Evolutionary conservation across 2,113 vertebrate species (phyloP).

Genomic region (Eurypyga helias): DNA sequence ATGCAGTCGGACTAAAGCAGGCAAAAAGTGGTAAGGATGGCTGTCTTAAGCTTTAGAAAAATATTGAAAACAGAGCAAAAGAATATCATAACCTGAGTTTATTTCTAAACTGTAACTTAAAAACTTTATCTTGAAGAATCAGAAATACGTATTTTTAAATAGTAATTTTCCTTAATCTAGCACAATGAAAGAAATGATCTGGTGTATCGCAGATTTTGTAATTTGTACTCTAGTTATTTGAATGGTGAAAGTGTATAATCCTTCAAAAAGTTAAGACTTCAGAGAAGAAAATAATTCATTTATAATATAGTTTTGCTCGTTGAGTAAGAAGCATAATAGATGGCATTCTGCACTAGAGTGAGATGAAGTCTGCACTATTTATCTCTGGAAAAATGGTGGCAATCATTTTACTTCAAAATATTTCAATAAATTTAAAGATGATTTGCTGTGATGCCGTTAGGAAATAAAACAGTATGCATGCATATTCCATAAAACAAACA

Average conservation of each 20-base stretch:
- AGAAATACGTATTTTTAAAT: background rate
- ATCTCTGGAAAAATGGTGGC: background rate
- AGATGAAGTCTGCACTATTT: background rate
- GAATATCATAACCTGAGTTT: background rate
- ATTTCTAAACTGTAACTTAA: background rate
- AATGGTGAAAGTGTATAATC: background rate
- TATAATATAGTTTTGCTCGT: background rate
- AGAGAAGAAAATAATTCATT: constrained; percentile 32
- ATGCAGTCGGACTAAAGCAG: background rate
- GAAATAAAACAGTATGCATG: constrained; percentile 25
- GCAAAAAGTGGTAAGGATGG: background rate
- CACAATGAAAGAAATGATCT: background rate
- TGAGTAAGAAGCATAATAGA: background rate
- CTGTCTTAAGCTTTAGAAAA: constrained; percentile 1
- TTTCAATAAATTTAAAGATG: background rate
- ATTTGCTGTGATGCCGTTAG: constrained; percentile 1
- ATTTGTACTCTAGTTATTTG: background rate
- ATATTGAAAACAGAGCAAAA: background rate
- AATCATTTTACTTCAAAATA: constrained; percentile 17
- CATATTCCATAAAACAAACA: constrained; percentile 3
- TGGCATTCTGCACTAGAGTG: too few relatives aligned
- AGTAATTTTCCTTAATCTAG: background rate
- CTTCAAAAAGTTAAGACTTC: constrained; percentile 2
- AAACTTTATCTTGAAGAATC: background rate
- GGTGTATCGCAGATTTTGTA: background rate